Evolutionary conservation across 2,888 invertebrate genomes (phyloP), one percentile per base, ranked within the genome.

Genomic region (Amiota mariae): DNA sequence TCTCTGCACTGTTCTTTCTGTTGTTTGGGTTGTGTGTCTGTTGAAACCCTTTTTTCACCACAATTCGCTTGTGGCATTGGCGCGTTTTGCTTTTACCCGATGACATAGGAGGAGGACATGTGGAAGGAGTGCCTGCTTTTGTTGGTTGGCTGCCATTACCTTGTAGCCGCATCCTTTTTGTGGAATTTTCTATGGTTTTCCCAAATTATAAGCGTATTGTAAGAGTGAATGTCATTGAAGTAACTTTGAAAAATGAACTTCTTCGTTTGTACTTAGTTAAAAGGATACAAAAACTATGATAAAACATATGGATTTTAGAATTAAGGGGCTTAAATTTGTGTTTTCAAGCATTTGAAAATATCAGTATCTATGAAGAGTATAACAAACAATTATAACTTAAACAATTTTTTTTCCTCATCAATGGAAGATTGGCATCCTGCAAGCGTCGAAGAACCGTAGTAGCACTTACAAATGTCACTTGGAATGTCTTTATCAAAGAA

Each of bases 181-280:
- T 36, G 36, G 36, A 6, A 36, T 1, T 2, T 36, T 2, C 6
- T 6, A 0, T 36, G 36, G 36, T 36, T 36, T 36, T 36, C 36
- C 36, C 3, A 36, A 36, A 36, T 36, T 1, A 51, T n/a, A 51
- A 51, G 4, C n/a, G 13, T 8, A 3, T n/a, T 12, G 12, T 51
- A n/a, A 8, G n/a, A 51, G 54, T 51, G 54, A 12, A 3, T 51
- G 54, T 51, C 54, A 51, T n/a, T 12, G 13, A 51, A 51, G 54
- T 51, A 51, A 51, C 54, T 51, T 51, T 51, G 54, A 51, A 51
- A 51, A 51, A 51, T 51, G 54, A 51, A 51, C 12, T 51, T 51
- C n/a, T 2, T n/a, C 54, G 54, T 36, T 36, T 36, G 36, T 36
- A 36, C 36, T 36, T 36, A 2, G 36, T 36, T 6, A 6, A 36